phyloP scores from a whole-genome alignment of 2,888 invertebrate genomes.

The Carpatolechia fugitivella region DNA sequence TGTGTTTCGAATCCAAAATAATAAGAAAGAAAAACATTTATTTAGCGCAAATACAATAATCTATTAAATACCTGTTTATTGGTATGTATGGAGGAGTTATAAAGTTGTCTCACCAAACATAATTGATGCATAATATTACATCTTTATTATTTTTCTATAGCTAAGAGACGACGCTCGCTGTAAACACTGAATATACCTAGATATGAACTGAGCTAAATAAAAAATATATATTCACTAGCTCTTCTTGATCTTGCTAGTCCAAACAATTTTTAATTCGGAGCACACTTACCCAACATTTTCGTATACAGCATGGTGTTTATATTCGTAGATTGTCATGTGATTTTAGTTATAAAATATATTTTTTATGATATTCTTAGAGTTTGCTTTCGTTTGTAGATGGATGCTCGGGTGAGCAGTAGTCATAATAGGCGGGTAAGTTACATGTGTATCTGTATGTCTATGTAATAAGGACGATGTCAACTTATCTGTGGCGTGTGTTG shows the following conservation, averaged over 20 bases:
- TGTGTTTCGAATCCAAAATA: background rate
- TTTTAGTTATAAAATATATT: slow-evolving; percentile 17
- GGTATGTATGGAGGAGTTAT: too few species aligned
- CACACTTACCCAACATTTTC: background rate
- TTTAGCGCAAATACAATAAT: too few species aligned
- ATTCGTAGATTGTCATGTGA: slow-evolving; percentile 22
- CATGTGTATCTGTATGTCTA: slow-evolving; percentile 24
- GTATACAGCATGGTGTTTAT: background rate
- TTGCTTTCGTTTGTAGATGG: slow-evolving; percentile 80
- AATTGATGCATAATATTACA: too few species aligned
- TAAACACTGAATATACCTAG: too few species aligned
- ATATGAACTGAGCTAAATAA: too few species aligned
- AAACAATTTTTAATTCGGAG: background rate
- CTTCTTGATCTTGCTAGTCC: too few species aligned
- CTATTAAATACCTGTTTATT: too few species aligned
- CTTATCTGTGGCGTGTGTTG: too few species aligned
- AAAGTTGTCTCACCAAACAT: too few species aligned
- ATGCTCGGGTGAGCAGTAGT: slow-evolving; percentile 79
- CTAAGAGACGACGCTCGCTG: too few species aligned
- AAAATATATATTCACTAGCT: too few species aligned
- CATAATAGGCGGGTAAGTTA: slow-evolving; percentile 79
- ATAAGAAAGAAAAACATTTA: background rate
- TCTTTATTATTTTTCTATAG: too few species aligned
- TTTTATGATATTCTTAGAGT: slow-evolving; percentile 61
- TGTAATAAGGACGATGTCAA: background rate